phyloP scores from a whole-genome alignment of 1,140 invertebrate species.

The roundworm (Caenorhabditis elegans) region WBcel235 BX284603.4:1164001-1164500 shows the following conservation, averaged over 20 bases:
- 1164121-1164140: slow-evolving; percentile 54
- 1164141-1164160: slow-evolving; percentile 41
- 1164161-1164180: slow-evolving; percentile 22
- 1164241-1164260: too few relatives aligned
- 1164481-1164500: neutral
- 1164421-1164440: neutral
- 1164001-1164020: too few relatives aligned
- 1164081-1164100: slow-evolving; percentile 45
- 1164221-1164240: neutral
- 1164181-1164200: too few relatives aligned
- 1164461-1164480: neutral
- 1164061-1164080: slow-evolving; percentile 50
- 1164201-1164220: neutral
- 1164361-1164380: too few relatives aligned
- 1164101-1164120: slow-evolving; percentile 53
- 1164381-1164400: neutral
- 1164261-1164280: neutral
- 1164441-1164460: neutral
- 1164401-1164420: neutral
- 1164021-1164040: slow-evolving; percentile 57
- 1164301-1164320: too few relatives aligned
- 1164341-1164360: too few relatives aligned
- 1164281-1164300: too few relatives aligned
- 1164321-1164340: too few relatives aligned
- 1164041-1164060: slow-evolving; percentile 53